A percentile compares a stretch with the other conserved stretches of the same genome.
phyloP scores from a whole-genome alignment of 2,113 vertebrate genomes.

The Python bivittatus region DNA sequence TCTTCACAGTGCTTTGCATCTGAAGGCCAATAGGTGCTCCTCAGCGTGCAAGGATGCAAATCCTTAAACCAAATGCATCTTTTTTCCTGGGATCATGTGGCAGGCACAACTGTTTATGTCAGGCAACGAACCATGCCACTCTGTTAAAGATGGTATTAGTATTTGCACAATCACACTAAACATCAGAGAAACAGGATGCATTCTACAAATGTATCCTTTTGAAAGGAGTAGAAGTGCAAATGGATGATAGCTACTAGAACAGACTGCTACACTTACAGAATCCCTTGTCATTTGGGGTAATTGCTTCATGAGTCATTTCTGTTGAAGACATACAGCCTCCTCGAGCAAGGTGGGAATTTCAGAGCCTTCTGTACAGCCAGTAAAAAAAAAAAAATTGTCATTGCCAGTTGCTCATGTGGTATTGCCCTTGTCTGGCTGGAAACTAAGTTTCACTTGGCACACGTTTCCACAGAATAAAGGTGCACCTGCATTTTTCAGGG shows the following conservation, averaged over 20 bases:
- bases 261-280: neutral
- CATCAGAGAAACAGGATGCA: neutral
- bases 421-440: neutral
- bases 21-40: neutral
- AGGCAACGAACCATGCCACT: neutral
- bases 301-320: neutral
- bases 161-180: neutral
- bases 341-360: neutral
- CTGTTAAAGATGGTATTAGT: neutral
- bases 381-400: neutral
- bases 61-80: neutral
- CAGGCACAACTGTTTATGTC: neutral
- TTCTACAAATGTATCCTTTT: neutral
- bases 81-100: neutral
- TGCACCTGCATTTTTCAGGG: neutral
- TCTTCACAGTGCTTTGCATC: neutral
- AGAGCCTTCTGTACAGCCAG: neutral
- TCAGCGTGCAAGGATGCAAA: neutral
- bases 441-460: neutral
- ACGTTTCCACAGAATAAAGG: neutral
- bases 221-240: neutral
- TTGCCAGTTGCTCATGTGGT: neutral
- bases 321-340: neutral
- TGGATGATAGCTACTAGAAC: neutral
- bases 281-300: neutral